Evolutionary conservation across 2,888 invertebrate species (phyloP).

Genomic region (Agonopterix alstromeriana): DNA sequence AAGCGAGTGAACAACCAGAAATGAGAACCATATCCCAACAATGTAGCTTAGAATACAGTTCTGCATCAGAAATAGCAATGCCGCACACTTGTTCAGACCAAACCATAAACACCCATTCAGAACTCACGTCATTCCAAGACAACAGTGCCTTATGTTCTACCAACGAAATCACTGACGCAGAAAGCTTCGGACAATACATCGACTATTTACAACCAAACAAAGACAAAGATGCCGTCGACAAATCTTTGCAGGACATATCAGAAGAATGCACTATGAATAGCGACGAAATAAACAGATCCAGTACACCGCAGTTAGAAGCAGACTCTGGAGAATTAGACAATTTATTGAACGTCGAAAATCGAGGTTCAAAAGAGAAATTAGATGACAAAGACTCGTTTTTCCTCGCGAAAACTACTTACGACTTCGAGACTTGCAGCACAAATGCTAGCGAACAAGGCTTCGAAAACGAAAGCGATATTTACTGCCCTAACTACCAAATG

Average conservation of each 20-base stretch:
- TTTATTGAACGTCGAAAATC: conserved; percentile 37
- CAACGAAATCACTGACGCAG: conserved; percentile 70
- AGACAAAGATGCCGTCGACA: conserved; percentile 52
- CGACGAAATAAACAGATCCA: conserved; percentile 52
- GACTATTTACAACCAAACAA: conserved; percentile 63
- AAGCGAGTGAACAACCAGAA: conserved; percentile 59
- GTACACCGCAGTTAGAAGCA: conserved; percentile 44
- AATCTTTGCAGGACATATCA: conserved; percentile 64
- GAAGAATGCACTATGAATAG: conserved; percentile 69
- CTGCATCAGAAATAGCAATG: conserved; percentile 74
- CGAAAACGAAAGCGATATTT: conserved; percentile 79
- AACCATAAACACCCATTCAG: conserved; percentile 67
- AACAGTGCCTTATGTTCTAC: conserved; percentile 69
- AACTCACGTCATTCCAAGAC: conserved; percentile 66
- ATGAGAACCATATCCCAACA: conserved; percentile 83
- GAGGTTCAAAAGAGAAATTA: conserved; percentile 48
- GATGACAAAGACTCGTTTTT: conserved; percentile 60
- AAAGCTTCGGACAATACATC: conserved; percentile 70
- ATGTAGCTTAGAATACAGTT: conserved; percentile 83
- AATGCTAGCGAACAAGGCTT: conserved; percentile 68
- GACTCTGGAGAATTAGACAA: conserved; percentile 42
- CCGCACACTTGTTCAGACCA: conserved; percentile 72
- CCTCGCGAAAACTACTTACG: conserved; percentile 60
- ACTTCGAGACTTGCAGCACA: conserved; percentile 65
- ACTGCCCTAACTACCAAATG: conserved; percentile 78